These are phyloP conservation scores for Torymus auratus DNA, from an alignment of 2,888 invertebrate genomes.

Conservation along the genomic window DNA sequence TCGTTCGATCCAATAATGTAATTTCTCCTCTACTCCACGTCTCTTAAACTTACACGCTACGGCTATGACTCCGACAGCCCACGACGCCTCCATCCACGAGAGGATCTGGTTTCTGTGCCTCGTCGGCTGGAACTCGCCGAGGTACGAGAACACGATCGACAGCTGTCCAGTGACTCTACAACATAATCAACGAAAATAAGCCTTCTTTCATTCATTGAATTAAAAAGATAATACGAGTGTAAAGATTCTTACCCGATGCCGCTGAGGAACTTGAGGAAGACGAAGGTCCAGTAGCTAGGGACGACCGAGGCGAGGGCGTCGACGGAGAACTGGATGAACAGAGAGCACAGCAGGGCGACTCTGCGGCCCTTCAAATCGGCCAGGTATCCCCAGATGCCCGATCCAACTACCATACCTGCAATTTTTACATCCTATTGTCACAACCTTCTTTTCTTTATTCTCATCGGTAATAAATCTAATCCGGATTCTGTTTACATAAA, in stretches of 20 bases:
- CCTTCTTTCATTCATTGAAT: constrained; percentile 78
- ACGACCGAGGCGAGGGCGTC: constrained; percentile 80
- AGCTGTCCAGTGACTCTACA: constrained; percentile 86
- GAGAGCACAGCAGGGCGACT: constrained; percentile 81
- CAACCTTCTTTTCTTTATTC: no score
- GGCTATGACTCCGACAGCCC: constrained; percentile 86
- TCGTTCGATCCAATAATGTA: no score
- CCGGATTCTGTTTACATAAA: no score
- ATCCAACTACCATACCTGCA: constrained; percentile 83
- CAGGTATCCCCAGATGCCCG: constrained; percentile 85
- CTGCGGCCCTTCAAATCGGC: constrained; percentile 84
- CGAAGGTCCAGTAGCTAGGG: constrained; percentile 79
- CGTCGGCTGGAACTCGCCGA: constrained; percentile 88
- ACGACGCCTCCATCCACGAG: constrained; percentile 90
- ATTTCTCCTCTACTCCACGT: not conserved
- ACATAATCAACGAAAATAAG: constrained; percentile 33
- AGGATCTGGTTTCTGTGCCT: constrained; percentile 87
- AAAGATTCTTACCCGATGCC: constrained; percentile 78
- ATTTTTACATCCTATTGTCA: constrained; percentile 1
- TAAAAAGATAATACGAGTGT: constrained; percentile 73
- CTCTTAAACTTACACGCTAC: constrained; percentile 80
- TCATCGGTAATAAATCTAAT: no score
- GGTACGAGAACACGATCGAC: constrained; percentile 87
- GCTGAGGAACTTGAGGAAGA: constrained; percentile 82
- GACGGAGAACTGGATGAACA: constrained; percentile 80